These are phyloP conservation scores for Eolophus roseicapilla DNA, from an alignment of 2,113 vertebrate species.

Conservation along the genomic window DNA sequence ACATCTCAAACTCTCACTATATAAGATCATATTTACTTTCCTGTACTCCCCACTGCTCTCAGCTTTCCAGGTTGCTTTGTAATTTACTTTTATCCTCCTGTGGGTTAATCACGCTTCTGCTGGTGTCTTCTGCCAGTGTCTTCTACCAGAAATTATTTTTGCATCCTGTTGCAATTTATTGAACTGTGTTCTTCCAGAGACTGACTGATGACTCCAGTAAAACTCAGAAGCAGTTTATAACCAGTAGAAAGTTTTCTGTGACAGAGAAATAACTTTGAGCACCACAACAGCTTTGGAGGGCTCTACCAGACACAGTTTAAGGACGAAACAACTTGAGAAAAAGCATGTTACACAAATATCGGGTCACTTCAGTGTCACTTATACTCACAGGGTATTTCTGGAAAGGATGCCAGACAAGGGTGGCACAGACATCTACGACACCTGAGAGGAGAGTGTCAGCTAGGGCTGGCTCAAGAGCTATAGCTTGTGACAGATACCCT, in stretches of 20 bases:
- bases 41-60: not conserved
- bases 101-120: not conserved
- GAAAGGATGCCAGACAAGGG: not conserved
- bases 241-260: not conserved
- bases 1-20: not conserved
- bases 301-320: not conserved
- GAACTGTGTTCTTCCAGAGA: not conserved
- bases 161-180: not conserved
- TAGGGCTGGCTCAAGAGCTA: not conserved
- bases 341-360: not conserved
- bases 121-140: not conserved
- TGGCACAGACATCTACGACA: not conserved
- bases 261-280: not conserved
- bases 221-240: not conserved
- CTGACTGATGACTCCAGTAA: not conserved
- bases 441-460: not conserved
- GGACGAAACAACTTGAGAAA: not conserved
- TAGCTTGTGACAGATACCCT: not conserved
- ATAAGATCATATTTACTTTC: not conserved
- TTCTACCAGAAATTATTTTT: not conserved
- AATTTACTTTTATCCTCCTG: constrained; percentile 12
- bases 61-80: not conserved
- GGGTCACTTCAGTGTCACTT: not conserved
- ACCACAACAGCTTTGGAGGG: not conserved
- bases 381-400: not conserved